Conservation (phyloP, 2,797 vertebrate species). For the Ataeniobius toweri region DNA sequence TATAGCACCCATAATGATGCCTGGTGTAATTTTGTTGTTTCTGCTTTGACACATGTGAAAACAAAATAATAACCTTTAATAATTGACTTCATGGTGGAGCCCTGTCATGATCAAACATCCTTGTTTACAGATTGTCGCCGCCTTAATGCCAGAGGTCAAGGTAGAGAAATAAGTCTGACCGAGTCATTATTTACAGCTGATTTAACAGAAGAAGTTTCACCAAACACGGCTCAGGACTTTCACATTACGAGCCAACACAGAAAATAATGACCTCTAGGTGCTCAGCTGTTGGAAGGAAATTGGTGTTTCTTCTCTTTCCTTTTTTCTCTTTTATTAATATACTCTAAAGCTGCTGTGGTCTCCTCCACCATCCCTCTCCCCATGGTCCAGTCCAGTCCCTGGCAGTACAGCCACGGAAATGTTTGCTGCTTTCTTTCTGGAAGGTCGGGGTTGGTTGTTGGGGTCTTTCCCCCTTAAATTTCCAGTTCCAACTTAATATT, state of each 20-base stretch:
- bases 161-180: conserved; percentile 46
- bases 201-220: conserved; percentile 67
- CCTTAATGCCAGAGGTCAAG: conserved; percentile 60
- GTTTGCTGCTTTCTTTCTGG: conserved; percentile 36
- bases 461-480: background rate
- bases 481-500: background rate
- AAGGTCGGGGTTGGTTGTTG: background rate
- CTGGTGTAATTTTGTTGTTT: conserved; percentile 17
- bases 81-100: conserved; percentile 32
- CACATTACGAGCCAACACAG: conserved; percentile 64
- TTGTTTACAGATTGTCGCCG: conserved; percentile 41
- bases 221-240: conserved; percentile 57
- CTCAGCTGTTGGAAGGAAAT: conserved; percentile 85
- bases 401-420: conserved; percentile 77
- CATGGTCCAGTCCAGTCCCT: conserved; percentile 72
- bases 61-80: conserved; percentile 11
- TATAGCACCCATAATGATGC: conserved; percentile 17
- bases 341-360: conserved; percentile 66
- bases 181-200: conserved; percentile 79
- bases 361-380: conserved; percentile 26
- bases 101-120: conserved; percentile 47
- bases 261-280: conserved; percentile 84
- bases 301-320: conserved; percentile 64
- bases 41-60: background rate
- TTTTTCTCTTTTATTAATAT: conserved; percentile 70